These are phyloP conservation scores for Colletes gigas DNA, from an alignment of 1,140 invertebrate species.

Conservation along the genomic window DNA sequence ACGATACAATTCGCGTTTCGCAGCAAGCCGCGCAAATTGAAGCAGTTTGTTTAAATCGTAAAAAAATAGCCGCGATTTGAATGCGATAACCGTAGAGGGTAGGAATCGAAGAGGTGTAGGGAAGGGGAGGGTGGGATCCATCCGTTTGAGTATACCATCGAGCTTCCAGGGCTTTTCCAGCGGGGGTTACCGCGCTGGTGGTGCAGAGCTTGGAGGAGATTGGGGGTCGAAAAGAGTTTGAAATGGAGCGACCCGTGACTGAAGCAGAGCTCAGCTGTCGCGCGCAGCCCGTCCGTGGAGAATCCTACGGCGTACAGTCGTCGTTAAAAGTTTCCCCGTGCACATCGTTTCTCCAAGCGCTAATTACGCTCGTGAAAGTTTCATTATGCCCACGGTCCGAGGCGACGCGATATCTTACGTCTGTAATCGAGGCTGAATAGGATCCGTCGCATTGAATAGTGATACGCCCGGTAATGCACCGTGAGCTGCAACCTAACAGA, in stretches of 20 bases:
- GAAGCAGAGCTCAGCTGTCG: conserved; percentile 65
- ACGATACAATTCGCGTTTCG: conserved; percentile 19
- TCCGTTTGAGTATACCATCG: conserved; percentile 46
- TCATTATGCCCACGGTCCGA: conserved; percentile 15
- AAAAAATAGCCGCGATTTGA: conserved; percentile 56
- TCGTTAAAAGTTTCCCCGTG: conserved; percentile 57
- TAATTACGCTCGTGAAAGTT: conserved; percentile 44
- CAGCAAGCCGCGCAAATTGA: conserved; percentile 32
- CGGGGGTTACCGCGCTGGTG: background rate
- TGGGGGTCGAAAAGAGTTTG: conserved; percentile 60
- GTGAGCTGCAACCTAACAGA: background rate
- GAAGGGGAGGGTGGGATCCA: conserved; percentile 43
- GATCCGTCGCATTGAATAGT: background rate
- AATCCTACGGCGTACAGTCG: conserved; percentile 62
- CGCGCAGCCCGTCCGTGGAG: conserved; percentile 59
- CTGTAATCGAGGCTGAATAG: background rate
- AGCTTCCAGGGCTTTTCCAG: conserved; percentile 43
- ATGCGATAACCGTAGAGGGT: conserved; percentile 41
- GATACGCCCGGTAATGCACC: background rate
- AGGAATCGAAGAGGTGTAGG: background rate
- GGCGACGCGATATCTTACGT: background rate
- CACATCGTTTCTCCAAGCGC: conserved; percentile 25
- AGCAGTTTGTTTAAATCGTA: conserved; percentile 59
- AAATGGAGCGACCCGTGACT: conserved; percentile 62
- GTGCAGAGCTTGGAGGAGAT: background rate